These are phyloP conservation scores for Parelbella ahira DNA, from an alignment of 2,888 invertebrate genomes.

Conservation along the genomic window DNA sequence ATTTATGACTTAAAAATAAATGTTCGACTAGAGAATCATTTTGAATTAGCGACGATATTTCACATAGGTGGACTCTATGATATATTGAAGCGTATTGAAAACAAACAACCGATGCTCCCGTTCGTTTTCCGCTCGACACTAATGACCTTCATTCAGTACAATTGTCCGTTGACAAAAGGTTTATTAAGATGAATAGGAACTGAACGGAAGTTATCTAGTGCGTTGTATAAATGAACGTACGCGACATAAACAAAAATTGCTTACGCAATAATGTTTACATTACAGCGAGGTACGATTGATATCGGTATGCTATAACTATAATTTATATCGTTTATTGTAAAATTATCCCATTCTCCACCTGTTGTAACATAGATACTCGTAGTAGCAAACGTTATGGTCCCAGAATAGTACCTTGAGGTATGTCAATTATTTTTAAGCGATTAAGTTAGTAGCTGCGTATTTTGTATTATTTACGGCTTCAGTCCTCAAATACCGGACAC, in stretches of 20 bases:
- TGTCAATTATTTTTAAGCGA: not conserved
- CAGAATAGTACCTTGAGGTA: not conserved
- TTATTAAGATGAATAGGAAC: slow-evolving; percentile 16
- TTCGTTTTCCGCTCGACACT: slow-evolving; percentile 2
- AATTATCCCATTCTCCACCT: no score
- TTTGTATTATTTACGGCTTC: not conserved
- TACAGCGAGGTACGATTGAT: not conserved
- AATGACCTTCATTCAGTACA: slow-evolving; percentile 5
- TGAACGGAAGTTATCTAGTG: not conserved
- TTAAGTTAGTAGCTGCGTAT: no score
- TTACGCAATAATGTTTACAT: no score
- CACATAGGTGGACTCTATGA: no score
- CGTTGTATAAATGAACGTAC: slow-evolving; percentile 2
- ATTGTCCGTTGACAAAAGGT: slow-evolving; percentile 20
- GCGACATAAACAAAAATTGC: not conserved
- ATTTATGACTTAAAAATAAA: no score
- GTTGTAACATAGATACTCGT: no score
- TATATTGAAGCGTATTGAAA: no score
- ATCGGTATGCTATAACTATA: not conserved
- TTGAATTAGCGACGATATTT: no score
- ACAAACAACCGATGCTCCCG: slow-evolving; percentile 1
- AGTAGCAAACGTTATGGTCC: no score
- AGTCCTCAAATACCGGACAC: no score
- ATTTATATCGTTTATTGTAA: not conserved
- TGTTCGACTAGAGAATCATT: no score